phyloP scores from a whole-genome alignment of 2,888 invertebrate species.

The Drosophila sordidapex region DNA sequence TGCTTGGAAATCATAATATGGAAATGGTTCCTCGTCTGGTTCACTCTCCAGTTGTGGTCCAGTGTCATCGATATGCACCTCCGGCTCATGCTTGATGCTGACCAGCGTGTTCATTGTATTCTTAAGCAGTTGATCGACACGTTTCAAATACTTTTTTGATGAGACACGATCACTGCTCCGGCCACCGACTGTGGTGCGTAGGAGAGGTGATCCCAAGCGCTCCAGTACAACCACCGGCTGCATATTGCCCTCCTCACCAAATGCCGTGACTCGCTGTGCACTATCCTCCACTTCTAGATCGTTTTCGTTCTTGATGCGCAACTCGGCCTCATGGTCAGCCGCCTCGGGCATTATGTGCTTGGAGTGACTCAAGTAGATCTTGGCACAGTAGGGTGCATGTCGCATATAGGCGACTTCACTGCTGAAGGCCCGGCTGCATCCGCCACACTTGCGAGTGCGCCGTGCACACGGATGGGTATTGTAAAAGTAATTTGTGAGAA shows the following conservation, averaged over 20 bases:
- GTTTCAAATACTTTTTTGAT: conserved; percentile 80
- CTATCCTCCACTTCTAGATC: conserved; percentile 67
- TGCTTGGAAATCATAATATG: conserved; percentile 46
- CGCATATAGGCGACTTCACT: conserved; percentile 76
- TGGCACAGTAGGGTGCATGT: conserved; percentile 80
- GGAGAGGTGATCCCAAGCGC: conserved; percentile 73
- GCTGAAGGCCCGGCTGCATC: conserved; percentile 77
- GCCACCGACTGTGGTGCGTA: conserved; percentile 55
- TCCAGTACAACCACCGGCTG: conserved; percentile 79
- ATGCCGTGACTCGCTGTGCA: conserved; percentile 12
- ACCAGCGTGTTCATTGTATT: conserved; percentile 82
- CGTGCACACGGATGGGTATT: conserved; percentile 84
- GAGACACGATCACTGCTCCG: conserved; percentile 75
- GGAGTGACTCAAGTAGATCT: conserved; percentile 76
- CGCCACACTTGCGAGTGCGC: conserved; percentile 80
- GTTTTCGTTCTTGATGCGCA: conserved; percentile 80
- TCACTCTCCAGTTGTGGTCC: conserved; percentile 47
- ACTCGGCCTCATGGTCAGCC: conserved; percentile 65
- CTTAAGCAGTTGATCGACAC: conserved; percentile 82
- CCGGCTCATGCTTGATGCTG: conserved; percentile 83
- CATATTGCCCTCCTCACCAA: conserved; percentile 53
- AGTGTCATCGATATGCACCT: conserved; percentile 70
- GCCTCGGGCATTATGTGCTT: conserved; percentile 75
- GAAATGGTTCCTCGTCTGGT: conserved; percentile 35
- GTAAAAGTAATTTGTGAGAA: conserved; percentile 83